phyloP scores from a whole-genome alignment of 2,113 vertebrate genomes.

The Reinhardtius hippoglossoides region DNA sequence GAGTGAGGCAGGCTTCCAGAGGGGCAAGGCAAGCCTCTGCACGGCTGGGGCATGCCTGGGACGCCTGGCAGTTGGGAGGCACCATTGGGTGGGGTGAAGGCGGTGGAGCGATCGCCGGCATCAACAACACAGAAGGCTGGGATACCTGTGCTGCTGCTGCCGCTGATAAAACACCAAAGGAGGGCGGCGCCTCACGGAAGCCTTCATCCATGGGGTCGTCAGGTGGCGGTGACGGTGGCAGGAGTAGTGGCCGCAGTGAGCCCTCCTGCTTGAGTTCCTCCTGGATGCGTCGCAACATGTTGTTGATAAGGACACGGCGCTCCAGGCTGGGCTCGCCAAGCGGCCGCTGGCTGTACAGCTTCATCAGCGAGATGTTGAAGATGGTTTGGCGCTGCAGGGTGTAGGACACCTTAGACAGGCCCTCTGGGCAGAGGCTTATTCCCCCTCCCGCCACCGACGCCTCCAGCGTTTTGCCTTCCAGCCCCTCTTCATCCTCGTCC shows the following conservation, averaged over 20 bases:
- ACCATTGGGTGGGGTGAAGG: conserved; percentile 77
- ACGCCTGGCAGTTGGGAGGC: conserved; percentile 59
- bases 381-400: conserved; percentile 99
- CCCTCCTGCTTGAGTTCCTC: conserved; percentile 97
- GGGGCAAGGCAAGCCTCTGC: conserved; percentile 82
- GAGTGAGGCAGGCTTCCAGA: conserved; percentile 90
- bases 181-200: conserved; percentile 89
- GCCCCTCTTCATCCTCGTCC: conserved; percentile 99
- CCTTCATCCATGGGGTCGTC: conserved; percentile 87
- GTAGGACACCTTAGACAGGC: conserved; percentile 97
- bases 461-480: conserved; percentile 98
- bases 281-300: conserved; percentile 98
- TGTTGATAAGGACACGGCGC: conserved; percentile 97
- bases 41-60: conserved; percentile 33
- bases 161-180: conserved; percentile 79
- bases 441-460: conserved; percentile 74
- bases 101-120: conserved; percentile 73
- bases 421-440: conserved; percentile 72
- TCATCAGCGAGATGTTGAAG: conserved; percentile 99
- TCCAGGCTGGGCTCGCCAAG: conserved; percentile 94
- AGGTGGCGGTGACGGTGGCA: conserved; percentile 87
- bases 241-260: conserved; percentile 88
- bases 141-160: conserved; percentile 56
- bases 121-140: conserved; percentile 66
- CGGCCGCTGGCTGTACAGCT: conserved; percentile 95